Base-by-base conservation (phyloP, 64 coral and sea anemone species). In the Montipora sp. region DNA sequence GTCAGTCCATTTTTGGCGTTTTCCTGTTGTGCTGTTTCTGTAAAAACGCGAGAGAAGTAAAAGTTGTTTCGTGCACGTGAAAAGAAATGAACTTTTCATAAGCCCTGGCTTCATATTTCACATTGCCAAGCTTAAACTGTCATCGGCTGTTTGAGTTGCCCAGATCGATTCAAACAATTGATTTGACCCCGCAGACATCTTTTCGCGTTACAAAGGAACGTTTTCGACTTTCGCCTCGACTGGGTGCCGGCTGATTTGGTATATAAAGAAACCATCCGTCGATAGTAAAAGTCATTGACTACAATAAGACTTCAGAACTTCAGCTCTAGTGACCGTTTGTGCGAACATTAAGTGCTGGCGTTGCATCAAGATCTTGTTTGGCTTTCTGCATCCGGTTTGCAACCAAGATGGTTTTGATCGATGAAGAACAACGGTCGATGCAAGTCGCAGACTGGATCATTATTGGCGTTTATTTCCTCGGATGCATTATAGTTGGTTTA, bases 391-490 rank as follows among this genome's bases (percentile, higher is more conserved):
- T 51, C 11, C 12, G n/a, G 68, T 0, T 71, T 71, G 2, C 5
- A 5, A 11, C 8, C 47, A 48, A 19, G 27, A 84, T 84, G 81
- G 63, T 49, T 44, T 69, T 70, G 2, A 8, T 69, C 5, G 81
- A 67, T 45, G 60, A 84, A 16, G 9, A 84, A 4, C 27, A 63
- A 20, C 66, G 46, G 63, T 19, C 60, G 1, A 10, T 84, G 60
- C 13, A 69, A 18, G 46, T 69, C 61, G 44, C 44, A 19, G 81
- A 84, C 61, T 84, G 81, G 81, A 19, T 70, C 2, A 50, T 84
- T 9, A 84, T 84, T 11, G 81, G 59, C 5, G 46, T 70, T 10
- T 84, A 84, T 84, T 84, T 84, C 15, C 27, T 84, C 2, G 81
- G 59, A 2, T 84, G 81, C 27, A 84, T 84, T 7, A 47, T 84